Percentiles rank a stretch among this genome's conserved stretches.
phyloP scores from a whole-genome alignment of 2,888 invertebrate species.

The Eilema depressum region DNA sequence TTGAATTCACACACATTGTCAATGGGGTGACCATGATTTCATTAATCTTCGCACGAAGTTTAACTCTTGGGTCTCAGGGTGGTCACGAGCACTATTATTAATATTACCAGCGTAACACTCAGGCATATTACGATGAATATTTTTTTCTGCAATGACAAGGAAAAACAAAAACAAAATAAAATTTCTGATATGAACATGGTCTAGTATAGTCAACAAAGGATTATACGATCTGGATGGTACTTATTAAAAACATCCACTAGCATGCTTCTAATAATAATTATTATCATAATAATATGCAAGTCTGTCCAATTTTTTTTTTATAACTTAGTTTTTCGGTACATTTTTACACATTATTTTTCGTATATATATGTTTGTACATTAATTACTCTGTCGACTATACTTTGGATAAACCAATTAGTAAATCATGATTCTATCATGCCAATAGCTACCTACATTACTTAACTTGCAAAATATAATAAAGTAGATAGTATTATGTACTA shows the following conservation, averaged over 20 bases:
- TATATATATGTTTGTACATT: neutral
- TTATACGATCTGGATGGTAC: neutral
- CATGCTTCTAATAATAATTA: neutral
- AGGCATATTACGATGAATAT: constrained; percentile 95
- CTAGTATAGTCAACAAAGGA: constrained; percentile 34
- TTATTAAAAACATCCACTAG: neutral
- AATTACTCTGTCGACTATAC: constrained; percentile 8
- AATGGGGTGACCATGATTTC: constrained; percentile 43
- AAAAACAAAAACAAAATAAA: constrained; percentile 85
- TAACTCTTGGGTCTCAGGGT: constrained; percentile 61
- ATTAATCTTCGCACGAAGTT: constrained; percentile 49
- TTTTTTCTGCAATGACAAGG: constrained; percentile 93
- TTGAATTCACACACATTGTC: constrained; percentile 53
- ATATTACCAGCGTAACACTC: constrained; percentile 91
- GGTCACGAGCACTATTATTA: constrained; percentile 90
- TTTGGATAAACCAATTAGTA: neutral
- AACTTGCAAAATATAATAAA: constrained; percentile 1
- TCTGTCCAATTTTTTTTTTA: neutral
- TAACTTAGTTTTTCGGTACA: neutral
- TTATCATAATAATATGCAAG: neutral
- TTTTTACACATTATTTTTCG: neutral
- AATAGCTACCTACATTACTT: neutral
- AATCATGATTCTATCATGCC: constrained; percentile 8
- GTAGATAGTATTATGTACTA: neutral
- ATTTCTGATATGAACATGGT: constrained; percentile 50